phyloP scores from a whole-genome alignment of 1,140 invertebrate genomes.

The Cydia splendana region DNA sequence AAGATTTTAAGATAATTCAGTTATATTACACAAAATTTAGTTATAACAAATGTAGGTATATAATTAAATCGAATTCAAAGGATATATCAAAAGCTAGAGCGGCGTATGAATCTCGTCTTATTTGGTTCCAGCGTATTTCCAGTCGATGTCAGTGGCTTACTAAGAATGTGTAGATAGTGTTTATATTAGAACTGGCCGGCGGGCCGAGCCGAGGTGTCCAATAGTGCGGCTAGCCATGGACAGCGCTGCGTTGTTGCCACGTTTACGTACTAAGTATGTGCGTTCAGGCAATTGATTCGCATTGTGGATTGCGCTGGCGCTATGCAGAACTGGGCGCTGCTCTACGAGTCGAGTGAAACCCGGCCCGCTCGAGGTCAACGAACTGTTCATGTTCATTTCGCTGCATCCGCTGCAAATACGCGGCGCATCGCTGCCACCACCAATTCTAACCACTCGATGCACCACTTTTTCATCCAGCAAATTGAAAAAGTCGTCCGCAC shows the following conservation, averaged over 20 bases:
- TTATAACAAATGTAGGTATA: background rate
- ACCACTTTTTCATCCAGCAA: slow-evolving; percentile 60
- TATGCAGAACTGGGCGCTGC: slow-evolving; percentile 66
- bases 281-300: slow-evolving; percentile 42
- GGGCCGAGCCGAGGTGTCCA: slow-evolving; percentile 21
- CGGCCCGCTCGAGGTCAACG: slow-evolving; percentile 69
- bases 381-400: slow-evolving; percentile 77
- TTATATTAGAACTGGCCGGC: slow-evolving; percentile 29
- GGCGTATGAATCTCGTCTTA: background rate
- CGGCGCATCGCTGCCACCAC: slow-evolving; percentile 70
- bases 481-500: slow-evolving; percentile 61
- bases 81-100: background rate
- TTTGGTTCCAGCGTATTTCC: slow-evolving; percentile 29
- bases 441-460: slow-evolving; percentile 67
- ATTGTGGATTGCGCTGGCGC: slow-evolving; percentile 44
- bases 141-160: slow-evolving; percentile 27
- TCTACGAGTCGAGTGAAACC: slow-evolving; percentile 72
- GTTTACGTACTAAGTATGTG: slow-evolving; percentile 43
- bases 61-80: background rate
- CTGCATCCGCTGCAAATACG: slow-evolving; percentile 79
- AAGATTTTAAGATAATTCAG: too few relatives aligned
- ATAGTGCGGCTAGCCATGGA: slow-evolving; percentile 8
- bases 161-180: slow-evolving; percentile 30
- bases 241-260: slow-evolving; percentile 47
- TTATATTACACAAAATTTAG: too few relatives aligned